Conservation (phyloP, 2,113 vertebrate genomes). For the Origma solitaria region DNA sequence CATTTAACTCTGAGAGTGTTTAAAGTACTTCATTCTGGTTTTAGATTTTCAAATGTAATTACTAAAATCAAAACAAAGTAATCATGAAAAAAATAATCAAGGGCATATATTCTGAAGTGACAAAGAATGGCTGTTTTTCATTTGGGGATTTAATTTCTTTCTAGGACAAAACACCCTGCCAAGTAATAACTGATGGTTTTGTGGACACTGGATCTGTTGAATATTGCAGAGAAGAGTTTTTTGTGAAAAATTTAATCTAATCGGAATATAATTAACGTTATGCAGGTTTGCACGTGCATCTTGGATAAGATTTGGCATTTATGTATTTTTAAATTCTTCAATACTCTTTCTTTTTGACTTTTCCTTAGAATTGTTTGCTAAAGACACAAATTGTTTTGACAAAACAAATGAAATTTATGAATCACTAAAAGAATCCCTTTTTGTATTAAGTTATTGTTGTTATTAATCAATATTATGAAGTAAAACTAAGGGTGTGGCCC, state of each 20-base stretch:
- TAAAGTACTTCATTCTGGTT: background rate
- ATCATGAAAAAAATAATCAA: background rate
- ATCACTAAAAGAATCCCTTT: background rate
- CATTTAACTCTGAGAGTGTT: background rate
- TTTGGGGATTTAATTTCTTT: background rate
- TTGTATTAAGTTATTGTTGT: background rate
- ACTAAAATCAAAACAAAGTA: background rate
- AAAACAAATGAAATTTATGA: background rate
- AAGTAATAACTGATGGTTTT: background rate
- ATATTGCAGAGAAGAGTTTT: background rate
- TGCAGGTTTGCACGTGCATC: rapidly evolving
- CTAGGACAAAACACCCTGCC: background rate
- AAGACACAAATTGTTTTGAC: background rate
- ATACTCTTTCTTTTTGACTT: background rate
- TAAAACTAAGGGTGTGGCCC: background rate
- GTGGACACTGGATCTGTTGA: background rate
- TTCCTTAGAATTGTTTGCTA: background rate
- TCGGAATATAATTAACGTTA: background rate
- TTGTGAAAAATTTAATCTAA: background rate
- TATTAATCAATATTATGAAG: background rate
- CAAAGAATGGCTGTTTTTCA: background rate
- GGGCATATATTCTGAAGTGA: background rate
- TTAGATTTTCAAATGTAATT: background rate
- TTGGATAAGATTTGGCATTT: background rate
- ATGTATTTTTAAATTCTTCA: background rate